Percentiles rank a stretch among this genome's conserved stretches.
phyloP scores from a whole-genome alignment of 2,888 invertebrate species.

The Lordiphosa fenestrarum region DNA sequence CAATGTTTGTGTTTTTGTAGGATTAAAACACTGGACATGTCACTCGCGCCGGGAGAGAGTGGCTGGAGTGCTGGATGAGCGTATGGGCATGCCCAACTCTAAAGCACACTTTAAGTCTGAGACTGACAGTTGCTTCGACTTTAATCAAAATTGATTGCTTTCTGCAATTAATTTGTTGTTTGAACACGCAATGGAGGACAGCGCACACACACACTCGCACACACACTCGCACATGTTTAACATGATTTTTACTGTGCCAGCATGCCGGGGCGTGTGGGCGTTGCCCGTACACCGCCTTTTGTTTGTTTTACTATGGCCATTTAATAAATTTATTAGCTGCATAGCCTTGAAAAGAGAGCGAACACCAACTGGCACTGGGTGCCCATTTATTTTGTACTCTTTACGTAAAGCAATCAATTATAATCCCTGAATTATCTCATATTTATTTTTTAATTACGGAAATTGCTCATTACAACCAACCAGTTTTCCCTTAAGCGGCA shows the following conservation, averaged over 20 bases:
- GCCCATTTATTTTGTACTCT: conserved; percentile 19
- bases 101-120: conserved; percentile 39
- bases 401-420: conserved; percentile 1
- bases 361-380: conserved; percentile 8
- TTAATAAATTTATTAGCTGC: conserved; percentile 66
- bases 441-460: too few species aligned
- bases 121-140: conserved; percentile 42
- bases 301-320: conserved; percentile 59
- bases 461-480: too few species aligned
- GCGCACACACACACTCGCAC: conserved; percentile 27
- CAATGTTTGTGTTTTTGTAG: not conserved
- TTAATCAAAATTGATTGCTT: conserved; percentile 72
- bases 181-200: conserved; percentile 63
- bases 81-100: too few species aligned
- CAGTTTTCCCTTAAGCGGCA: too few species aligned
- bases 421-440: too few species aligned
- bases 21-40: too few species aligned
- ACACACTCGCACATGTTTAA: conserved; percentile 31
- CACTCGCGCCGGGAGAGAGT: too few species aligned
- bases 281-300: conserved; percentile 35
- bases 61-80: too few species aligned
- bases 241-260: conserved; percentile 34
- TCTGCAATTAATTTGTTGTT: conserved; percentile 68
- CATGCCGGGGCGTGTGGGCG: conserved; percentile 16
- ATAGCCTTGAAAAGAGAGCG: conserved; percentile 48